Conservation (phyloP, 2,113 vertebrate species). For the Leucosticte australis region DNA sequence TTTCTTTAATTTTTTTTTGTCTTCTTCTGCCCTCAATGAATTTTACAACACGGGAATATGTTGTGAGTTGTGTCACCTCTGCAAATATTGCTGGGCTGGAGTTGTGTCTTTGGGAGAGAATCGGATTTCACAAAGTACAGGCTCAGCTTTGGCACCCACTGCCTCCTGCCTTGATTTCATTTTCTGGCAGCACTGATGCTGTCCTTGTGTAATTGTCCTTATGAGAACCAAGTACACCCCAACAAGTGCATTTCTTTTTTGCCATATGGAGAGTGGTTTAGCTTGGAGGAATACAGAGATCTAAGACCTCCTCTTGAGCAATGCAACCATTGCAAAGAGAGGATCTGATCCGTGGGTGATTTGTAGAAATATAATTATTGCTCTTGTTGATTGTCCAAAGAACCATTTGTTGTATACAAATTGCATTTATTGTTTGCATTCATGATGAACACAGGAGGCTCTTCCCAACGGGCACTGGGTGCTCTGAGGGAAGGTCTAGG, state of each 20-base stretch:
- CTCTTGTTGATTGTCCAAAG: background rate
- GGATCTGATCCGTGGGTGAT: background rate
- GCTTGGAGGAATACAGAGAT: background rate
- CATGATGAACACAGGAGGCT: background rate
- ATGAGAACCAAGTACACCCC: background rate
- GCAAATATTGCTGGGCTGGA: background rate
- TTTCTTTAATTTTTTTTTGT: background rate
- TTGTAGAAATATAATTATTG: background rate
- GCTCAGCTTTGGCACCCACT: slow-evolving; percentile 15
- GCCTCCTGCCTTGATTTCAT: slow-evolving; percentile 31
- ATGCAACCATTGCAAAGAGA: background rate
- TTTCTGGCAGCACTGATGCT: slow-evolving; percentile 31
- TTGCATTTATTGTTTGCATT: background rate
- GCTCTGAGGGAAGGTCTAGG: background rate
- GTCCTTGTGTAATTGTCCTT: slow-evolving; percentile 45
- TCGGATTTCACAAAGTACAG: slow-evolving; percentile 19
- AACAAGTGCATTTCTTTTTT: background rate
- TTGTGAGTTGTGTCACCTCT: slow-evolving; percentile 23
- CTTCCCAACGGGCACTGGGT: background rate
- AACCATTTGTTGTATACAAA: background rate
- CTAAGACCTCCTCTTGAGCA: background rate
- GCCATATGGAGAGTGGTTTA: background rate
- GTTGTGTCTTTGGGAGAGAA: slow-evolving; percentile 11
- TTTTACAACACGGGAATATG: background rate
- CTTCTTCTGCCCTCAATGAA: background rate